Evolutionary conservation across 2,113 vertebrate species (phyloP), one percentile per base, ranked within the genome.

Genomic region (Oreochromis tanganicae): DNA sequence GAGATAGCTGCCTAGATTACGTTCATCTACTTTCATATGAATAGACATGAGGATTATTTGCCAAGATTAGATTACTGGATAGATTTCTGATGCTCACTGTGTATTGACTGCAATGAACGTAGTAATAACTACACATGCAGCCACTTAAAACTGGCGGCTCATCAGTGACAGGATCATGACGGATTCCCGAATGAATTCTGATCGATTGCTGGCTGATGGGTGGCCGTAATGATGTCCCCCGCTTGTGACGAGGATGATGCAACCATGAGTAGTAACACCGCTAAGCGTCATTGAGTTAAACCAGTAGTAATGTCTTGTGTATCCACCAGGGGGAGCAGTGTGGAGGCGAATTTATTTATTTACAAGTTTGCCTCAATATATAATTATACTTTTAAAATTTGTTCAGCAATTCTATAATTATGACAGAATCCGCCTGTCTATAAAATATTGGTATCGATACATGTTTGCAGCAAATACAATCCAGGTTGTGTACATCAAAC

Each of bases 381-480:
- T 36, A 63, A n/a, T 36, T 36, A 63, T 63, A 36, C 17, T 36
- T 63, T 63, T 36, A 36, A 36, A 63, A 3, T 63, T 1, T 63
- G 9, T 7, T 63, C 17, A n/a, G 17, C 19, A 3, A 63, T 63
- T n/a, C 32, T 63, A 36, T n/a, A n/a, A 36, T 63, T 36, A 11
- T 63, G 59, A 63, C 59, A 63, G 59, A 63, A 63, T 63, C 59
- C 12, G 9, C 1, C 36, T n/a, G 59, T 63, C 17, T 63, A 63
- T 0, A 63, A 10, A n/a, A 63, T 63, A 36, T 7, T 63, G 17
- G 32, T 36, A 36, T 63, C 0, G 5, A 63, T 63, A 63, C 9
- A 63, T 36, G 59, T 63, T 63, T 63, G 32, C 32, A 36, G 32
- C 17, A n/a, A n/a, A 63, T n/a, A 63, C 3, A 63, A 63, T 36